Base-by-base conservation (phyloP, 2,888 invertebrate species). In the Tuta absoluta region DNA sequence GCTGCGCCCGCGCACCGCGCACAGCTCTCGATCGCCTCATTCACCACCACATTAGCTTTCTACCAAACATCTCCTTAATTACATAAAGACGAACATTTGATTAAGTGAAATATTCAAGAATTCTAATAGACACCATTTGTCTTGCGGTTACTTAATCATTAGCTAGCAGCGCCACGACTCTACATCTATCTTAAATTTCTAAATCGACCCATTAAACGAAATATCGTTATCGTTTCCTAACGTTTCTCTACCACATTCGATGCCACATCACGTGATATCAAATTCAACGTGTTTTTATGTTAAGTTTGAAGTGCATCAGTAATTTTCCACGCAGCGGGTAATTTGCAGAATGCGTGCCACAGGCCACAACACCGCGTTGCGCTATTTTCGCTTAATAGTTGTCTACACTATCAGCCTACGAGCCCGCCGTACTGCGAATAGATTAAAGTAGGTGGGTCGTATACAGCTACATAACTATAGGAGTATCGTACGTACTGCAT, bases 1-100 rank as follows among this genome's bases (percentile, higher is more conserved):
- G 72, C 70, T 70, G 60, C 57, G 62, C 68, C 72, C 75, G 73
- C 67, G 64, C 67, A 68, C 67, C 68, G 69, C 67, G 67, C 62
- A 72, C 73, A 74, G 74, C 75, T 74, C 75, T 75, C 75, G 75
- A 70, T 81, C 76, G 78, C 81, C 82, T 82, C 84, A 82, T 84
- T 85, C 82, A 79, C 76, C 73, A 78, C 76, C 73, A 78, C 77
- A 72, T 77, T 79, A 85, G 84, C 87, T 87, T 87, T 87, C 87
- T 86, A 87, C 81, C 41, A 41, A 41, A 41, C 51, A 23, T 24
- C 53, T 28, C 19, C 45, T 41, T 41, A 41, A 41, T 41, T 41
- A 41, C 41, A 41, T 41, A 41, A 41, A 41, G 12, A 41, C 41
- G 41, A 14, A 41, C 41, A 14, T n/a, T 41, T 63, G 65, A 63